Percentiles rank a stretch among this genome's conserved stretches.
Conservation (phyloP, 2,888 invertebrate species). For the Pardosa pseudoannulata region DNA sequence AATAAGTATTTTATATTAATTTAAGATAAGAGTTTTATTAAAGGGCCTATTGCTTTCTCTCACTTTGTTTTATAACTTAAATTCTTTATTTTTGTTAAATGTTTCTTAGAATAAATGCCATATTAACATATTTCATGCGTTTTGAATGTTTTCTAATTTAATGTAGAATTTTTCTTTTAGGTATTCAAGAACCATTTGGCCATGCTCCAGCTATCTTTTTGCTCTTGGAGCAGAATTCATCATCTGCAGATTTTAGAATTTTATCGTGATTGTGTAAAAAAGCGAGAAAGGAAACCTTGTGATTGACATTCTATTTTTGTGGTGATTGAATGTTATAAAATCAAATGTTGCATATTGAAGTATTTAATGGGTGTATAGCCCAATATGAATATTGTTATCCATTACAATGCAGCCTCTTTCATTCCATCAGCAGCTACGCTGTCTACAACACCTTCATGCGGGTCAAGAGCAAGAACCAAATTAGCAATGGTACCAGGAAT, state of each 20-base stretch:
- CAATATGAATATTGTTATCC: conserved; percentile 73
- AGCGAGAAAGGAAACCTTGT: conserved; percentile 45
- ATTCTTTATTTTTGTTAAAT: too few species aligned
- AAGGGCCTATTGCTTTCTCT: too few species aligned
- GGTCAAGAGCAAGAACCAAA: conserved; percentile 39
- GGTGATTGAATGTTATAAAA: neutral
- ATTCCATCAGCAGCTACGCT: conserved; percentile 41
- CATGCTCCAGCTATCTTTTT: conserved; percentile 39
- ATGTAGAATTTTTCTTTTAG: conserved; percentile 16
- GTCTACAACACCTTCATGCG: conserved; percentile 55
- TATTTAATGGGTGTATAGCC: conserved; percentile 44
- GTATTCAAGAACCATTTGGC: conserved; percentile 28
- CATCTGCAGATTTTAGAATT: conserved; percentile 62
- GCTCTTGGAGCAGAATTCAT: conserved; percentile 53
- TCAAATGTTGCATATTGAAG: conserved; percentile 30
- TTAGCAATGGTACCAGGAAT: conserved; percentile 71
- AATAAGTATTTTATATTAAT: too few species aligned
- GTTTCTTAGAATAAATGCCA: too few species aligned
- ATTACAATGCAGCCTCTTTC: conserved; percentile 60
- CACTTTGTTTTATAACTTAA: too few species aligned
- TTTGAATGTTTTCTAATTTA: too few species aligned
- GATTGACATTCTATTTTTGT: conserved; percentile 33
- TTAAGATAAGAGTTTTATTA: too few species aligned
- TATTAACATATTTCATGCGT: too few species aligned
- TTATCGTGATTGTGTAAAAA: conserved; percentile 63